Evolutionary conservation across 2,797 vertebrate species (phyloP), one percentile per base, ranked within the genome.

Genomic region (Lepus townsendii): DNA sequence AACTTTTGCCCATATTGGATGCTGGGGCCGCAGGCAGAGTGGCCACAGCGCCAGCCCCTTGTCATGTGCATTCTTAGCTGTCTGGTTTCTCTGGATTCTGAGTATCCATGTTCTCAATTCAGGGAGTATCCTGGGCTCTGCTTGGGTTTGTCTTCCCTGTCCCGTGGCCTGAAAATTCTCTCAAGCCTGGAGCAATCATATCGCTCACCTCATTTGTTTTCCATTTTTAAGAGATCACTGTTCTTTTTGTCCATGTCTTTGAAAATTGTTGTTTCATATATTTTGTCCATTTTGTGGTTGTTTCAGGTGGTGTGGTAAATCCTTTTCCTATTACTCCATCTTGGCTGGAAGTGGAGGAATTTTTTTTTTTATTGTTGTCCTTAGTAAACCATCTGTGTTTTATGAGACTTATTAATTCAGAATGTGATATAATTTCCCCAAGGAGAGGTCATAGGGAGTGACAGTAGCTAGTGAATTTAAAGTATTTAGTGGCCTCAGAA

Each of bases 381-480:
- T 80, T 88, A 32, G 30, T 79, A 85, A 85, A 63, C 10, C 14
- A 47, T 38, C 38, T 68, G 16, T 84, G 62, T 68, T 86, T 91
- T 87, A 77, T 83, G 92, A 94, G 60, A 75, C 38, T 72, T 7
- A 72, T 42, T 83, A 69, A 66, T 82, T 92, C 66, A 94, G 30
- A 66, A 87, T 73, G 27, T 77, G 27, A 12, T 86, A 1, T 30
- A 47, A 19, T 80, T 79, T 90, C 30, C 30, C n/a, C 63, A 68
- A 82, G 17, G 24, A 16, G 14, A 88, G 4, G 47, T 42, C 54
- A 76, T 30, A 86, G 17, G 88, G n/a, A 91, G 30, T 75, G 20
- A 47, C 16, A 10, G 13, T 68, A 32, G 26, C 30, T 73, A 20
- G 27, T 63, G 82, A 77, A 65, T 20, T 60, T 7, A 65, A 92